Base-by-base conservation (phyloP, 2,888 invertebrate species). In the Folsomia candida region DNA sequence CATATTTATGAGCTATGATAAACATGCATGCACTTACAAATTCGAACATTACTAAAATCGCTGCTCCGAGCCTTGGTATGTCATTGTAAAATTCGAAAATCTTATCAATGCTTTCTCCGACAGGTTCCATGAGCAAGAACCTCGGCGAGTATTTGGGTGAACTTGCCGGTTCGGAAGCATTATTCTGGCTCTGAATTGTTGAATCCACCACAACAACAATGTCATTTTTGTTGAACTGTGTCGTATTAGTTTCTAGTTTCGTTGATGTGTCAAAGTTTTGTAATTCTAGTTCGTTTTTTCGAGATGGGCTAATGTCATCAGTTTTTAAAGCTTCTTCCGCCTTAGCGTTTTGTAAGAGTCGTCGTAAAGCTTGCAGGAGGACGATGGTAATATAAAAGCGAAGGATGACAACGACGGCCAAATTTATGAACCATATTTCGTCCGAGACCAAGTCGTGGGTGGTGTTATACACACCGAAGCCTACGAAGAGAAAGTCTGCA, bases 391-490 rank as follows among this genome's bases (percentile, higher is more conserved):
- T 47, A 28, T 75, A 75, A 1, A 63, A 51, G 26, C 73, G 73
- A n/a, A 72, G 67, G 1, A 75, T 51, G 57, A 75, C 69, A 28
- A 75, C 66, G 20, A 51, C 58, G 24, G 69, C 67, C 20, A 73
- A 14, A 27, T 73, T 73, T 11, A 67, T 24, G 37, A 75, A 73
- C 75, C 75, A 75, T n/a, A 71, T 18, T 66, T 75, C 75, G 59
- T 73, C 73, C 6, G 73, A 70, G 6, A 73, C 70, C 25, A 69
- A 54, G 27, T 69, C 58, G 2, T 28, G 67, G 1, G 73, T 64
- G 57, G 67, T 58, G 29, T 69, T 71, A n/a, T 59, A 26, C 22
- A 75, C 73, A 14, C 65, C 66, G 57, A 70, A 68, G 4, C 27
- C 59, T 14, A 75, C 29, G 20, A 73, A 61, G 11, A 71, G 11